These are phyloP conservation scores for Hyles lineata DNA, from an alignment of 2,888 invertebrate species.

Conservation along the genomic window DNA sequence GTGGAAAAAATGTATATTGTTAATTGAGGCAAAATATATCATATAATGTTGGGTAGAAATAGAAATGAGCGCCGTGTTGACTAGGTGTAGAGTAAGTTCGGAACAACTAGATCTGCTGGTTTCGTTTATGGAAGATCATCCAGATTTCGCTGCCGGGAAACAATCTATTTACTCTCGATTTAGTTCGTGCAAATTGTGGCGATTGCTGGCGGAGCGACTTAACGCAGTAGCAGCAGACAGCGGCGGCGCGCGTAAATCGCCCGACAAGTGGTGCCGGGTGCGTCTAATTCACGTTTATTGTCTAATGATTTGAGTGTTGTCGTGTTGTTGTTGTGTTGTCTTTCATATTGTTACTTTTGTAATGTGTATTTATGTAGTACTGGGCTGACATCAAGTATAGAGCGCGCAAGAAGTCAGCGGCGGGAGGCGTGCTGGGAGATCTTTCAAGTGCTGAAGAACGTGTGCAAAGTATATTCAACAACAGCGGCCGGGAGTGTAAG, in stretches of 20 bases:
- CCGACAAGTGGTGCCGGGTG: constrained; percentile 80
- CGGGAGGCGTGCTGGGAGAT: constrained; percentile 72
- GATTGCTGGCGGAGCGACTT: constrained; percentile 89
- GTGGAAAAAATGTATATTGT: neutral
- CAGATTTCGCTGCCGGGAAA: constrained; percentile 77
- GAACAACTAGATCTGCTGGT: constrained; percentile 75
- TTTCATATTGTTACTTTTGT: neutral
- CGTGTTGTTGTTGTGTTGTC: too few species aligned
- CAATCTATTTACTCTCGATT: constrained; percentile 77
- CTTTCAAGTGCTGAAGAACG: constrained; percentile 73
- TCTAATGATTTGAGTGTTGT: constrained; percentile 5
- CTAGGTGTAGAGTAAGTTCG: constrained; percentile 74
- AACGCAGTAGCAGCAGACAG: constrained; percentile 76
- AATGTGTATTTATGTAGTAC: constrained; percentile 56
- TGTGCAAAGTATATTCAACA: constrained; percentile 67
- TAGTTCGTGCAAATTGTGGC: constrained; percentile 88
- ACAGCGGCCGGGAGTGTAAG: constrained; percentile 59
- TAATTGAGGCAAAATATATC: neutral
- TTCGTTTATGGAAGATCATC: constrained; percentile 81
- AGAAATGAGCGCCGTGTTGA: constrained; percentile 71
- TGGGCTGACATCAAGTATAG: constrained; percentile 81
- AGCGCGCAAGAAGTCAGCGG: constrained; percentile 74
- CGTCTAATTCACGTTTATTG: constrained; percentile 39
- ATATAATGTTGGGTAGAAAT: constrained; percentile 39
- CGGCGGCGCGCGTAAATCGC: constrained; percentile 74